These are phyloP conservation scores for Andrena bucephala DNA, from an alignment of 2,888 invertebrate species.

Conservation along the genomic window DNA sequence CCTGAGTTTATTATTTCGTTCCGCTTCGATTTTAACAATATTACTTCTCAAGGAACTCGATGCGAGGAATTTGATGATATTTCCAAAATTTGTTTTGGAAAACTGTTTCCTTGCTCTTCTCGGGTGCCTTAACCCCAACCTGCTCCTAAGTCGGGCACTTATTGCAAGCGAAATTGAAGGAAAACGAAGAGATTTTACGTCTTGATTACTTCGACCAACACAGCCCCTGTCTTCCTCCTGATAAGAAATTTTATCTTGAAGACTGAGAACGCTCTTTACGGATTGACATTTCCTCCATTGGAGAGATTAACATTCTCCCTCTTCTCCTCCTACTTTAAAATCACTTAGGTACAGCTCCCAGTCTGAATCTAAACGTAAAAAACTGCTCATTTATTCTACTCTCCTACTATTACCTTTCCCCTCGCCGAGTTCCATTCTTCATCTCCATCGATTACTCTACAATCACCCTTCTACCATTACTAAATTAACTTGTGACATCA, in stretches of 20 bases:
- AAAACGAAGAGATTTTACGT: constrained; percentile 26
- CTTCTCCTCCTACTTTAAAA: neutral
- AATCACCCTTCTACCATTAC: too few relatives aligned
- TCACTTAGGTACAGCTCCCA: neutral
- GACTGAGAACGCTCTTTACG: neutral
- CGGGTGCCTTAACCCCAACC: neutral
- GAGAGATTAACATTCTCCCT: neutral
- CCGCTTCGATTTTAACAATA: neutral
- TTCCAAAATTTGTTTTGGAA: neutral
- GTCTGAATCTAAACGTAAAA: too few relatives aligned
- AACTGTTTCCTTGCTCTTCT: neutral
- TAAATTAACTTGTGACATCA: too few relatives aligned
- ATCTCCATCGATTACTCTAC: too few relatives aligned
- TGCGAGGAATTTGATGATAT: neutral
- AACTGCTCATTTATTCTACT: too few relatives aligned
- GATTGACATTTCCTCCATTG: neutral
- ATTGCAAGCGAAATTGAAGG: neutral
- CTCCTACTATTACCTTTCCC: too few relatives aligned
- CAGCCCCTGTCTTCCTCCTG: neutral
- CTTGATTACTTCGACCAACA: constrained; percentile 1
- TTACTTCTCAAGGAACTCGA: neutral
- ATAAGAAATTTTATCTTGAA: constrained; percentile 6
- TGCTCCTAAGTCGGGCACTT: neutral
- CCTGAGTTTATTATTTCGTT: neutral
- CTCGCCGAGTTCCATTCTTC: too few relatives aligned